Percentiles rank a stretch among this genome's conserved stretches.
Conservation (phyloP, 2,888 invertebrate genomes). For the Lepetodrilus schrolli region DNA sequence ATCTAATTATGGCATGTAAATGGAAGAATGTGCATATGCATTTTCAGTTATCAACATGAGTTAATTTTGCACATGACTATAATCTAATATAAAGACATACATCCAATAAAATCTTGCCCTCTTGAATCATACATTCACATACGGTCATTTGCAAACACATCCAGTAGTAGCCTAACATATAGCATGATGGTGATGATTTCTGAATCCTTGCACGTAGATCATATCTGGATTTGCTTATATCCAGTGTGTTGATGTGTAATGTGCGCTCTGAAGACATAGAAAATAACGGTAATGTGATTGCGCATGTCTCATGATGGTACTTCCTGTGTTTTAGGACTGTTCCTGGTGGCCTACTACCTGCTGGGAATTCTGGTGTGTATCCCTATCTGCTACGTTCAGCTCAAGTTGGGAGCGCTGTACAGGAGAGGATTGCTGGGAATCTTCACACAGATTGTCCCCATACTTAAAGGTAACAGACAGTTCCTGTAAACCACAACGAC, state of each 20-base stretch:
- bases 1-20: too few species aligned
- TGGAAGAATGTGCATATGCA: too few species aligned
- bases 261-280: background rate
- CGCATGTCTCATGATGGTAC: background rate
- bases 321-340: slow-evolving; percentile 56
- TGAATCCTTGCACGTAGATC: too few species aligned
- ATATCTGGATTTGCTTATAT: too few species aligned
- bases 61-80: too few species aligned
- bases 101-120: too few species aligned
- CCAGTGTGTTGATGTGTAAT: background rate
- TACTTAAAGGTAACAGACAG: slow-evolving; percentile 70
- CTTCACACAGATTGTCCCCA: slow-evolving; percentile 64
- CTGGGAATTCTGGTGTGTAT: slow-evolving; percentile 65
- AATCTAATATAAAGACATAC: too few species aligned
- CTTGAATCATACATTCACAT: too few species aligned
- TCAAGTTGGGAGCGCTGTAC: slow-evolving; percentile 68
- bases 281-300: background rate
- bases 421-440: slow-evolving; percentile 63
- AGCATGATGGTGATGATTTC: too few species aligned
- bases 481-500: background rate
- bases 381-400: slow-evolving; percentile 68
- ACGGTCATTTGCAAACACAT: too few species aligned
- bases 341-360: slow-evolving; percentile 67
- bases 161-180: too few species aligned
- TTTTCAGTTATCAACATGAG: too few species aligned